Conservation (phyloP, 2,888 invertebrate species). For the Heteromyza rotundicornis region DNA sequence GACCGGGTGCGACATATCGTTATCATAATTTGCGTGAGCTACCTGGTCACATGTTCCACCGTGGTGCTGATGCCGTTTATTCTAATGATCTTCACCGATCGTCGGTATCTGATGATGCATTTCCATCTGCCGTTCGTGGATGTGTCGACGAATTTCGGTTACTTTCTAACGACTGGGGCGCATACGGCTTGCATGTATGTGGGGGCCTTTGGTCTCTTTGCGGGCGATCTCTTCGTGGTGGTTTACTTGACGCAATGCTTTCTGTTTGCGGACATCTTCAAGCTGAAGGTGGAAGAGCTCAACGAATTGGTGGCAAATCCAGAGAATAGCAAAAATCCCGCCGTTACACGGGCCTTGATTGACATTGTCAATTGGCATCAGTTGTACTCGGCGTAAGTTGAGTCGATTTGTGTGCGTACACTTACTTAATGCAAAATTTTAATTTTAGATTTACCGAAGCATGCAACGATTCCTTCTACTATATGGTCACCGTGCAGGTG, state of each 20-base stretch:
- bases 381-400: conserved; percentile 27
- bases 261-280: conserved; percentile 37
- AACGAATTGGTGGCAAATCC: conserved; percentile 25
- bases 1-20: conserved; percentile 16
- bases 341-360: conserved; percentile 11
- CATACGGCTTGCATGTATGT: conserved; percentile 30
- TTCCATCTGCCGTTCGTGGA: conserved; percentile 39
- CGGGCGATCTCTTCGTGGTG: conserved; percentile 38
- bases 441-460: conserved; percentile 29
- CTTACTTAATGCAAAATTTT: neutral
- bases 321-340: neutral
- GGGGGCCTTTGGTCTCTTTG: conserved; percentile 37
- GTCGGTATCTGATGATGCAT: conserved; percentile 34
- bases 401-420: neutral
- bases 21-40: conserved; percentile 9
- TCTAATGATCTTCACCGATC: conserved; percentile 15
- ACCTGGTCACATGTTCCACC: conserved; percentile 11
- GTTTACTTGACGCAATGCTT: conserved; percentile 31
- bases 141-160: conserved; percentile 31
- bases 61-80: conserved; percentile 16
- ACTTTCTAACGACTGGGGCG: conserved; percentile 25
- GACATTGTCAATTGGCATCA: conserved; percentile 40
- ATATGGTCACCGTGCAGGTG: conserved; percentile 35
- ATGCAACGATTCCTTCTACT: conserved; percentile 31
- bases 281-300: conserved; percentile 32